Conservation (phyloP, 2,888 invertebrate species). For the Mechanitis mazaeus region DNA sequence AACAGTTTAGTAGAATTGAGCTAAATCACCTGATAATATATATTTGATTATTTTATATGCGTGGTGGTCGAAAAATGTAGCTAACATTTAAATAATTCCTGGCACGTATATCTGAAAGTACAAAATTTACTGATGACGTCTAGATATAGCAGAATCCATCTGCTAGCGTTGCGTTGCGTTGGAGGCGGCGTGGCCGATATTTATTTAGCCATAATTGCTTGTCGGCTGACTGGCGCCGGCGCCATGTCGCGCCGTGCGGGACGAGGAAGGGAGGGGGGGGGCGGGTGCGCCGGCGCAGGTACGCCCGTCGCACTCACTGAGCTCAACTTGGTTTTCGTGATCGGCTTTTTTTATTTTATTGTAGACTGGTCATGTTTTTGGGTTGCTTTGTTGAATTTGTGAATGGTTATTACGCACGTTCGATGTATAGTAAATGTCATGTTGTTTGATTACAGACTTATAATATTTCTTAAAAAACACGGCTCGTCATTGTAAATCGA, state of each 20-base stretch:
- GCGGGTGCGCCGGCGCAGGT: conserved; percentile 56
- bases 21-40: conserved; percentile 37
- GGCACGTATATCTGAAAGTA: conserved; percentile 32
- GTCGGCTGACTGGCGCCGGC: conserved; percentile 74
- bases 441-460: conserved; percentile 29
- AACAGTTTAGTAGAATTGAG: conserved; percentile 38
- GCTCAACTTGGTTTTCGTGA: conserved; percentile 70
- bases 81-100: no score
- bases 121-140: conserved; percentile 64
- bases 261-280: conserved; percentile 32
- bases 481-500: neutral
- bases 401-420: conserved; percentile 50
- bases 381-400: conserved; percentile 69
- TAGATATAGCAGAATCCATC: conserved; percentile 63
- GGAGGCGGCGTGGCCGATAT: conserved; percentile 71
- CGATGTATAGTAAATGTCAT: conserved; percentile 28
- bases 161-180: conserved; percentile 59
- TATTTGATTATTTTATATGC: neutral
- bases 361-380: conserved; percentile 67
- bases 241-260: conserved; percentile 63
- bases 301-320: conserved; percentile 62
- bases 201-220: conserved; percentile 76
- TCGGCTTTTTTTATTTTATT: conserved; percentile 62
- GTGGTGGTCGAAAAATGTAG: no score
- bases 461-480: no score